Conservation (phyloP, 2,797 vertebrate genomes). For the Threskiornis aethiopicus region DNA sequence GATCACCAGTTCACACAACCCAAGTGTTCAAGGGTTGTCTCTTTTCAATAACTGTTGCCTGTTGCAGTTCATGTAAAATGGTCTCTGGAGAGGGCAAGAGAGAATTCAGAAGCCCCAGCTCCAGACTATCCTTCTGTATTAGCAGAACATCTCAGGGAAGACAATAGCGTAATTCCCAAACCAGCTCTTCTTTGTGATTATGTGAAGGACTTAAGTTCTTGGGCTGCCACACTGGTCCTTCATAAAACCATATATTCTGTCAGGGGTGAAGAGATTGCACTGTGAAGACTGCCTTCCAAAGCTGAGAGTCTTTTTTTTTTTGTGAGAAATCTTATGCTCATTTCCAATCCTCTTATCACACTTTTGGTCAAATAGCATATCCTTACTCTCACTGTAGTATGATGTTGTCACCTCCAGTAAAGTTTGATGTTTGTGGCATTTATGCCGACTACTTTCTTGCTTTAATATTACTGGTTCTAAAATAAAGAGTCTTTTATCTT, state of each 20-base stretch:
- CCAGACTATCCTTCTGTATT: not conserved
- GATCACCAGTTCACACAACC: not conserved
- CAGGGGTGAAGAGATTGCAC: not conserved
- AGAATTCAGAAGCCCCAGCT: not conserved
- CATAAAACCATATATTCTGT: not conserved
- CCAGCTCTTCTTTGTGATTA: not conserved
- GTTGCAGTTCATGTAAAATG: not conserved
- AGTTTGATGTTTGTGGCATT: not conserved
- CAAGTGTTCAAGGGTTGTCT: not conserved
- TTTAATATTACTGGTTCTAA: not conserved
- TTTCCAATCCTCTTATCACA: not conserved
- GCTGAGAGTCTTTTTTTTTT: not conserved
- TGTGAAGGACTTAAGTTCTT: not conserved
- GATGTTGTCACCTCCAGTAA: not conserved
- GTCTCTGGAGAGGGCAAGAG: not conserved
- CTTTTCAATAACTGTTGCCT: not conserved
- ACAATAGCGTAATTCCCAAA: not conserved
- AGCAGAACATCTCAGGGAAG: not conserved
- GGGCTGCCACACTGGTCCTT: not conserved
- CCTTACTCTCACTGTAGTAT: not conserved
- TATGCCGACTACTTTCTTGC: not conserved
- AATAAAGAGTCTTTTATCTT: not conserved
- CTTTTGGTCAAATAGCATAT: not conserved
- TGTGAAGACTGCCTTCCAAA: not conserved
- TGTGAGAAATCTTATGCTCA: not conserved